Evolutionary conservation across 2,113 vertebrate species (phyloP).

Genomic region (Burhinus oedicnemus): DNA sequence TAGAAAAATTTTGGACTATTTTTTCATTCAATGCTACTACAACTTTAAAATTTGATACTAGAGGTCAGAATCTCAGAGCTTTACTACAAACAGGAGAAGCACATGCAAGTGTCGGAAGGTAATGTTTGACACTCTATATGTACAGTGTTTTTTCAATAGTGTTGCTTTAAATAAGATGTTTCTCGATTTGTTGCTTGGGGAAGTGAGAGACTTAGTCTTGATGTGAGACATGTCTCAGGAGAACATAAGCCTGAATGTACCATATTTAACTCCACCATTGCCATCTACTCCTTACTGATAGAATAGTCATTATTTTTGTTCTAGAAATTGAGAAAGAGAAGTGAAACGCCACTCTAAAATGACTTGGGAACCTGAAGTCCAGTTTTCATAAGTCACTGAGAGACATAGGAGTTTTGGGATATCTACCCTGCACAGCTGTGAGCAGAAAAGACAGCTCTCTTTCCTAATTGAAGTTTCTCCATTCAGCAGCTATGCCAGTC

Average conservation of each 20-base stretch:
- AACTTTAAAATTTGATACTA: background rate
- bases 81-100: background rate
- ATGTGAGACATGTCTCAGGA: background rate
- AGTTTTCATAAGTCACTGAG: background rate
- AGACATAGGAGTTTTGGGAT: background rate
- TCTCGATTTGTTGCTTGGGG: background rate
- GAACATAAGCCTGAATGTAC: background rate
- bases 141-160: background rate
- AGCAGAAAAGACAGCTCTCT: background rate
- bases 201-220: background rate
- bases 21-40: background rate
- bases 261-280: background rate
- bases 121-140: background rate
- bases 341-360: background rate
- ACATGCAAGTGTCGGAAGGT: background rate
- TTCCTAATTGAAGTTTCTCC: background rate
- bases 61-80: background rate
- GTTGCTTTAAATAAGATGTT: background rate
- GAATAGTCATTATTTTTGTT: background rate
- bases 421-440: background rate
- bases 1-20: background rate
- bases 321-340: background rate
- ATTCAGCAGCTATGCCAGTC: background rate
- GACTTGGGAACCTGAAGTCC: background rate
- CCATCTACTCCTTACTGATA: background rate